phyloP scores from a whole-genome alignment of 2,113 vertebrate species.

The Chloropsis cyanopogon region DNA sequence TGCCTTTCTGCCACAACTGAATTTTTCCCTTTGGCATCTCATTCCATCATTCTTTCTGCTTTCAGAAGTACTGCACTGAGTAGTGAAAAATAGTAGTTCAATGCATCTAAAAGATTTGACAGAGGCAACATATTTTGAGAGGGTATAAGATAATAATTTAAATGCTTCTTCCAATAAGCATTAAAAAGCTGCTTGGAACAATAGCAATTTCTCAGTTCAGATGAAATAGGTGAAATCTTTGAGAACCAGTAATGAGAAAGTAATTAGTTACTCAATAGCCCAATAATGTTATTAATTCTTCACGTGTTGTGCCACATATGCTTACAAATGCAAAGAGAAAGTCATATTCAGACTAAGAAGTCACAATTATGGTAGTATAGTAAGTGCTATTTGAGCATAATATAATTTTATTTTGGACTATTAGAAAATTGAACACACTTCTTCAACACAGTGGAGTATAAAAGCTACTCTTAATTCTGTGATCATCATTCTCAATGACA shows the following conservation, averaged over 20 bases:
- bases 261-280: background rate
- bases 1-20: background rate
- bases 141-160: background rate
- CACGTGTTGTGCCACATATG: background rate
- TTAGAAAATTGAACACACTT: background rate
- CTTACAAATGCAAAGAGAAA: background rate
- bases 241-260: background rate
- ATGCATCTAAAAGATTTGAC: background rate
- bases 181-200: slow-evolving; percentile 9
- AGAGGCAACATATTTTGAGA: background rate
- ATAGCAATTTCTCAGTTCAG: background rate
- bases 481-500: background rate
- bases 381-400: background rate
- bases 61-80: background rate
- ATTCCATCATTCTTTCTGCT: background rate
- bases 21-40: background rate
- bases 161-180: background rate
- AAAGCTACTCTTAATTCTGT: background rate
- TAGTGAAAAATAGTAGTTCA: background rate
- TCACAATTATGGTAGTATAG: background rate
- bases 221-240: background rate
- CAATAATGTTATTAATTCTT: background rate
- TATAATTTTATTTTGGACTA: background rate
- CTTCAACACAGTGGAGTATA: background rate
- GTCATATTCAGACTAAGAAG: background rate